Evolutionary conservation across 1,140 invertebrate genomes (phyloP).

Genomic region (Paraescarpia echinospica): DNA sequence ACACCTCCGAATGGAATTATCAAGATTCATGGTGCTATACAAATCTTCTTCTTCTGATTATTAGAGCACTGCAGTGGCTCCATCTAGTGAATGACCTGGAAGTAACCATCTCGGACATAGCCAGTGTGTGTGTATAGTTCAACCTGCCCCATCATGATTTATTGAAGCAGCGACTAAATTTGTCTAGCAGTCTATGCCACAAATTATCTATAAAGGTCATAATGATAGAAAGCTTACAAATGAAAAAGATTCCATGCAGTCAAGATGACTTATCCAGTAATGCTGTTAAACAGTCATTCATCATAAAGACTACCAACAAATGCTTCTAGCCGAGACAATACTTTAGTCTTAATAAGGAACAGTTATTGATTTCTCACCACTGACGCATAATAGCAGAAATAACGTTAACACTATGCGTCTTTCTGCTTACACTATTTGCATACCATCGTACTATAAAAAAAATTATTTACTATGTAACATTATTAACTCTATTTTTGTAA

Average conservation of each 20-base stretch:
- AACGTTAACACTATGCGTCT: no score
- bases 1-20: no score
- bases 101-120: not conserved
- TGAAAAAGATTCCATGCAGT: not conserved
- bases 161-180: not conserved
- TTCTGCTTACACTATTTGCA: no score
- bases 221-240: not conserved
- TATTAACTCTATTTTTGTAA: no score
- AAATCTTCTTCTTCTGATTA: no score
- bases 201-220: not conserved
- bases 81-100: not conserved
- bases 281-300: not conserved
- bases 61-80: no score
- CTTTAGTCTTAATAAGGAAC: not conserved
- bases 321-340: not conserved
- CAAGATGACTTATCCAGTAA: not conserved
- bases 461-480: no score
- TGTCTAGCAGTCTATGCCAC: not conserved
- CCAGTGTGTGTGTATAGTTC: not conserved
- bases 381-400: not conserved
- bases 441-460: no score
- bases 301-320: not conserved
- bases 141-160: not conserved
- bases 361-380: not conserved
- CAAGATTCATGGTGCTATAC: no score